Percentiles rank a stretch among this genome's conserved stretches.
Conservation (phyloP, 2,797 vertebrate genomes). For the Harpagifer antarcticus region DNA sequence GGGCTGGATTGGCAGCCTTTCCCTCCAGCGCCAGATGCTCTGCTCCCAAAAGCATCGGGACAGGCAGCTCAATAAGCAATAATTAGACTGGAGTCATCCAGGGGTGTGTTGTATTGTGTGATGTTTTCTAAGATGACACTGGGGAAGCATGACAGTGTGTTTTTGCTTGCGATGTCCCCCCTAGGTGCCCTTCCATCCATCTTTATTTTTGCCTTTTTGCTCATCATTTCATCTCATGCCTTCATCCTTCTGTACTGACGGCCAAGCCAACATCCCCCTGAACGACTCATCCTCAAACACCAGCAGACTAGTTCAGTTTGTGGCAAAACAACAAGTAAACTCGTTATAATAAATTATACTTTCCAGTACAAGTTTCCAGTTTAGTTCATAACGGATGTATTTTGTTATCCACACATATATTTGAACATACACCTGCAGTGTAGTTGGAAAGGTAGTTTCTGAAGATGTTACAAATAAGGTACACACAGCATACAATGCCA, state of each 20-base stretch:
- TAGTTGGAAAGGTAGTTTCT: too few species aligned
- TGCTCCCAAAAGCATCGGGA: slow-evolving; percentile 54
- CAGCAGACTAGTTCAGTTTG: slow-evolving; percentile 18
- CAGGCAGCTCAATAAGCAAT: slow-evolving; percentile 57
- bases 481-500: too few species aligned
- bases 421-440: too few species aligned
- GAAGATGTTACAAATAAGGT: too few species aligned
- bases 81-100: slow-evolving; percentile 49
- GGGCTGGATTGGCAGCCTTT: slow-evolving; percentile 44
- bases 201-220: slow-evolving; percentile 9
- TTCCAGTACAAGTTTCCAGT: too few species aligned
- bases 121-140: slow-evolving; percentile 16
- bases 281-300: slow-evolving; percentile 52
- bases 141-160: slow-evolving; percentile 1
- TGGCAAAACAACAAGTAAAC: slow-evolving; percentile 49
- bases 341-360: not conserved
- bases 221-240: slow-evolving; percentile 3
- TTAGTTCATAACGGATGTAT: too few species aligned
- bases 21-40: slow-evolving; percentile 67
- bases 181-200: slow-evolving; percentile 10
- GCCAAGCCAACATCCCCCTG: slow-evolving; percentile 25
- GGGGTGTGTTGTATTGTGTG: slow-evolving; percentile 6
- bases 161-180: slow-evolving; percentile 27
- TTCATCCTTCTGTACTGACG: slow-evolving; percentile 1
- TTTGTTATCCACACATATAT: too few species aligned